Conservation (phyloP, 2,113 vertebrate species). For the Syngnathus scovelli region DNA sequence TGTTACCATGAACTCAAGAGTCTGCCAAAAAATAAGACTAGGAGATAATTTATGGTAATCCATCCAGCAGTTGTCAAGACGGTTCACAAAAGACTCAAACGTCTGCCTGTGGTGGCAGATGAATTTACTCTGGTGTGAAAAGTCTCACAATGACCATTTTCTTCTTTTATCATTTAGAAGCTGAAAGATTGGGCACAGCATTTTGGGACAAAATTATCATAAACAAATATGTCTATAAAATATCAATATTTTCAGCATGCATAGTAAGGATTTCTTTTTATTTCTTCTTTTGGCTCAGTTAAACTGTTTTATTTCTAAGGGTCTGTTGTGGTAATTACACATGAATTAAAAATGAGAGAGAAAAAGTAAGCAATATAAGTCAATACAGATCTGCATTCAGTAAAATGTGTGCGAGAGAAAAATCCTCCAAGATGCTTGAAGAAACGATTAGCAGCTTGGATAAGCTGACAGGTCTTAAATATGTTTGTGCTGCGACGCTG, state of each 20-base stretch:
- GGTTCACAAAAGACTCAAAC: not conserved
- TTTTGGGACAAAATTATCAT: not conserved
- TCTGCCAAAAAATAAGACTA: not conserved
- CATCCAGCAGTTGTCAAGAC: not conserved
- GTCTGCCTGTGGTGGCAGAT: not conserved
- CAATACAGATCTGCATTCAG: not conserved
- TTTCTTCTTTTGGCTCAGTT: not conserved
- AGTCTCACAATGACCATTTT: not conserved
- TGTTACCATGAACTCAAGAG: not conserved
- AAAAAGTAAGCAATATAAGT: not conserved
- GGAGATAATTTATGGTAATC: conserved; percentile 1
- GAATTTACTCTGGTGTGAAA: not conserved
- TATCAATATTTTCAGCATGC: not conserved
- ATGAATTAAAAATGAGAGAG: not conserved
- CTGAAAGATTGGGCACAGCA: not conserved
- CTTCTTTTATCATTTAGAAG: not conserved
- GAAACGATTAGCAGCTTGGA: conserved; percentile 23
- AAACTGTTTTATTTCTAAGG: not conserved
- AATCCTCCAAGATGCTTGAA: conserved; percentile 9
- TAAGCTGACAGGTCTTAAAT: conserved; percentile 39
- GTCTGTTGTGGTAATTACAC: not conserved
- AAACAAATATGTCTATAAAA: not conserved
- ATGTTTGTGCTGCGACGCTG: conserved; percentile 23
- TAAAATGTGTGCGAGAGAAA: not conserved
- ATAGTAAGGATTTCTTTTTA: not conserved